These are phyloP conservation scores for Amia ocellicauda DNA, from an alignment of 2,113 vertebrate species.

Conservation along the genomic window DNA sequence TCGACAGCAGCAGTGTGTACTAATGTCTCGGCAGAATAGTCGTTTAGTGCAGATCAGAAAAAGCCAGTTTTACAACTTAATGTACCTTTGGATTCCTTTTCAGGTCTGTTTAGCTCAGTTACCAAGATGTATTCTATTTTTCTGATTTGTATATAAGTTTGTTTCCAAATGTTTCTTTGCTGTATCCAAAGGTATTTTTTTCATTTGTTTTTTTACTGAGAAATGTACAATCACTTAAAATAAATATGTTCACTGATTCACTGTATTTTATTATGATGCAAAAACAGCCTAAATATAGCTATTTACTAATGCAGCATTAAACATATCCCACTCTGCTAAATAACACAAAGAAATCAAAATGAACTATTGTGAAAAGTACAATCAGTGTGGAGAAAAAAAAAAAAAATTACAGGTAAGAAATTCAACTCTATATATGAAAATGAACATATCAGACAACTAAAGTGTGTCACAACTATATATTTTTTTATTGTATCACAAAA, in stretches of 20 bases:
- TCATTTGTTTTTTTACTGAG: constrained; percentile 52
- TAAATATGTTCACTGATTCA: not conserved
- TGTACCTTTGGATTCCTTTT: constrained; percentile 32
- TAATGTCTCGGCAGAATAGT: too few relatives aligned
- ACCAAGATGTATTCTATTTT: constrained; percentile 95
- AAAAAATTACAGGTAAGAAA: not conserved
- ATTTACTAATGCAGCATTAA: not conserved
- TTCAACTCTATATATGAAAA: not conserved
- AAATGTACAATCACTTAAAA: not conserved
- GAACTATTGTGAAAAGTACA: constrained; percentile 30
- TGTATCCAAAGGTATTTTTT: too few relatives aligned
- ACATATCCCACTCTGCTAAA: not conserved
- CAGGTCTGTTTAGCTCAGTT: constrained; percentile 46
- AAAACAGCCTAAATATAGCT: too few relatives aligned
- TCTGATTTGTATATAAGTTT: constrained; percentile 78
- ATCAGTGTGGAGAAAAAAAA: too few relatives aligned
- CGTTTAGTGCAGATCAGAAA: too few relatives aligned
- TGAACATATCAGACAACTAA: not conserved
- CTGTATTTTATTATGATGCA: too few relatives aligned
- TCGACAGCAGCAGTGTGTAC: too few relatives aligned
- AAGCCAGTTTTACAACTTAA: constrained; percentile 25
- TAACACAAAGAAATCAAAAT: constrained; percentile 47
- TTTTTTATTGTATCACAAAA: constrained; percentile 58
- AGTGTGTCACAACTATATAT: constrained; percentile 36
- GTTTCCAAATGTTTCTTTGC: too few relatives aligned